These are phyloP conservation scores for Anarrhichthys ocellatus DNA, from an alignment of 2,113 vertebrate species.

Conservation along the genomic window DNA sequence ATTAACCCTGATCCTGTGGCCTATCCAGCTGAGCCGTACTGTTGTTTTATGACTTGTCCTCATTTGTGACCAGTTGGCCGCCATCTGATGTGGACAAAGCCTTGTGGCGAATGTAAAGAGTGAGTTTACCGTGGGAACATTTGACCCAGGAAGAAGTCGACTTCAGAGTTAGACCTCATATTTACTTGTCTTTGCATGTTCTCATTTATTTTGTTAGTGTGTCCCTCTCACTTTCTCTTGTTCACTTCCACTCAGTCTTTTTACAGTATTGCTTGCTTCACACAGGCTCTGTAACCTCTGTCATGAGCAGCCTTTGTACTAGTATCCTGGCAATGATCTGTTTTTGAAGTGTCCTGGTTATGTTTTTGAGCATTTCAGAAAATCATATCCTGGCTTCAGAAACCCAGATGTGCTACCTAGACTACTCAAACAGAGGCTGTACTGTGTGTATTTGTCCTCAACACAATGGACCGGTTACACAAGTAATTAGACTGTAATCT, in stretches of 20 bases:
- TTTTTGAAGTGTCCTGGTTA: constrained; percentile 5
- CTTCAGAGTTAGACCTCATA: constrained; percentile 11
- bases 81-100: constrained; percentile 51
- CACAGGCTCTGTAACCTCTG: neutral
- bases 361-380: constrained; percentile 19
- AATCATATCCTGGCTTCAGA: constrained; percentile 29
- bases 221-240: neutral
- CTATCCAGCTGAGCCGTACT: constrained; percentile 29
- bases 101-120: constrained; percentile 20
- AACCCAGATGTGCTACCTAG: constrained; percentile 6
- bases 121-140: constrained; percentile 9
- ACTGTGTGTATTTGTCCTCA: neutral
- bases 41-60: constrained; percentile 53
- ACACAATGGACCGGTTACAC: neutral
- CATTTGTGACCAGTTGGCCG: constrained; percentile 54
- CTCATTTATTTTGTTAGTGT: neutral
- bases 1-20: constrained; percentile 17
- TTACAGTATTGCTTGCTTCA: neutral
- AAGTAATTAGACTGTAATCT: neutral
- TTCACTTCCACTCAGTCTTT: neutral
- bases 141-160: constrained; percentile 19
- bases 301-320: neutral
- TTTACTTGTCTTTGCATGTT: neutral
- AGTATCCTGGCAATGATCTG: constrained; percentile 5
- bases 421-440: neutral